These are phyloP conservation scores for Phodopus roborovskii DNA, from an alignment of 2,113 vertebrate species.

Conservation along the genomic window DNA sequence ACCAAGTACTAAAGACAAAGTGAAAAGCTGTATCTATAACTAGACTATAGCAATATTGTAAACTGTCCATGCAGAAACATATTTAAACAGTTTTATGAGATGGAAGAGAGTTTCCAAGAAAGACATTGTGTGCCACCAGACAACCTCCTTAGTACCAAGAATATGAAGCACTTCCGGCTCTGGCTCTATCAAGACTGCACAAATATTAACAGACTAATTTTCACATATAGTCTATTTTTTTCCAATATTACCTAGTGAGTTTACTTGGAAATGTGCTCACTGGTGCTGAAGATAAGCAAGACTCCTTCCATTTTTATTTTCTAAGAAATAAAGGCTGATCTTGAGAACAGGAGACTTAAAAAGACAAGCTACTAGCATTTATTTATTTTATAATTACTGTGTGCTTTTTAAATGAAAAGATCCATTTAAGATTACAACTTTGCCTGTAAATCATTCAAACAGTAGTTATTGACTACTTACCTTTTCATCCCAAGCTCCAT, in stretches of 20 bases:
- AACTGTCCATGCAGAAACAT: background rate
- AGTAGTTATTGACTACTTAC: constrained; percentile 47
- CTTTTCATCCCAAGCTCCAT: constrained; percentile 21
- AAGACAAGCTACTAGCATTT: background rate
- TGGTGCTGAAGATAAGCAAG: background rate
- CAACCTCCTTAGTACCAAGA: background rate
- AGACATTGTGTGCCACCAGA: background rate
- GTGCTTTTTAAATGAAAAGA: background rate
- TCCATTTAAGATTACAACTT: constrained; percentile 6
- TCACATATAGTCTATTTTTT: background rate
- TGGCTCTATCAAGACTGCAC: background rate
- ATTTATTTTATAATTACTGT: constrained; percentile 41
- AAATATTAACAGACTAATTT: background rate
- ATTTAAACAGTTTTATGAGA: background rate
- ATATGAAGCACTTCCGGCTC: background rate
- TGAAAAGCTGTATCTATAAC: background rate
- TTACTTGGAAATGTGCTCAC: background rate
- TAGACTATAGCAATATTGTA: background rate
- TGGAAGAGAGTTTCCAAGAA: background rate
- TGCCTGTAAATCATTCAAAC: constrained; percentile 43
- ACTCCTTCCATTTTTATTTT: background rate
- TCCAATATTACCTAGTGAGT: background rate
- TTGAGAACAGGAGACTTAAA: background rate
- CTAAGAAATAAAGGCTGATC: background rate
- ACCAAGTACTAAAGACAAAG: background rate